A percentile compares a stretch with the other conserved stretches of the same genome.
Evolutionary conservation across 2,113 vertebrate genomes (phyloP).

Genomic region (Pomatostomus ruficeps): DNA sequence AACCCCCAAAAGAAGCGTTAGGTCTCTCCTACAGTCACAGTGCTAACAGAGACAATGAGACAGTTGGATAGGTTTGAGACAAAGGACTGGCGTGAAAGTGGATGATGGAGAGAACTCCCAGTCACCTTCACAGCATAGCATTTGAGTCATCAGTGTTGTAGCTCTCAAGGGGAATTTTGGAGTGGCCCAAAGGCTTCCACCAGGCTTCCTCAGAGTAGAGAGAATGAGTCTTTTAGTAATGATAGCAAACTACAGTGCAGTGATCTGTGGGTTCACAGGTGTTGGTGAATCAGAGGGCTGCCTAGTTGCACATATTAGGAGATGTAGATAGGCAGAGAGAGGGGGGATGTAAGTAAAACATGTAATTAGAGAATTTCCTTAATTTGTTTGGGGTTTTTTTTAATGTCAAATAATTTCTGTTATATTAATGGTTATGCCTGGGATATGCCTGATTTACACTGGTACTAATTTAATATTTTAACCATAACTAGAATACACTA

Average conservation of each 20-base stretch:
- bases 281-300: background rate
- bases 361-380: background rate
- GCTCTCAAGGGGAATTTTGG: background rate
- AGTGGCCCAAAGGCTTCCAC: background rate
- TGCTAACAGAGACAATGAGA: background rate
- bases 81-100: background rate
- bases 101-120: background rate
- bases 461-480: background rate
- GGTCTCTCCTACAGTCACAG: background rate
- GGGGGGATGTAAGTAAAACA: background rate
- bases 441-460: background rate
- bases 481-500: background rate
- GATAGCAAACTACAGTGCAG: background rate
- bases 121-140: background rate
- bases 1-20: too few species aligned
- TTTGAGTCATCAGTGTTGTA: background rate
- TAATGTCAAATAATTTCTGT: background rate
- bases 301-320: background rate
- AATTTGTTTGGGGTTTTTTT: background rate
- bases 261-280: background rate
- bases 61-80: background rate
- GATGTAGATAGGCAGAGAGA: background rate
- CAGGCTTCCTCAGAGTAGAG: background rate
- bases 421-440: background rate
- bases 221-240: background rate